Evolutionary conservation across 2,797 vertebrate genomes (phyloP), one percentile per base, ranked within the genome.

Genomic region (Melanotaenia maccullochi): DNA sequence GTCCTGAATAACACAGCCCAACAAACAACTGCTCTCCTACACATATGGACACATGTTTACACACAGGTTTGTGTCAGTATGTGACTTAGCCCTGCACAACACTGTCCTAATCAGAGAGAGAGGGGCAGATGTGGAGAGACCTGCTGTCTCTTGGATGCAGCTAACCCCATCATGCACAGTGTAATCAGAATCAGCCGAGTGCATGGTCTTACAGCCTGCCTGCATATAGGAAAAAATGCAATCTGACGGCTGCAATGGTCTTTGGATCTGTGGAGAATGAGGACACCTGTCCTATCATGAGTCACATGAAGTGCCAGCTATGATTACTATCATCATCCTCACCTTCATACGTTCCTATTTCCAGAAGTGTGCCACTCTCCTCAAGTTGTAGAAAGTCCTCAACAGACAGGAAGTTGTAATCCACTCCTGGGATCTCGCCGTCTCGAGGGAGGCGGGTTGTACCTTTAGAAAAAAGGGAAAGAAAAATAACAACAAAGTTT

Each of bases 311-410:
- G 54, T 59, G 75, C 75, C 81, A 58, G 49, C 65, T 75, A 47
- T 44, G 4, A 81, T 85, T 65, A 69, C 64, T 18, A 65, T 82
- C 65, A 22, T 73, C 65, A n/a, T 64, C 68, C 88, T 89, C 89
- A 99, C 98, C 97, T 94, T 99, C 96, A 82, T 99, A 99, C 22
- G 97, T 98, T 91, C 97, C 97, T 68, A 97, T 95, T 96, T 99
- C 97, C 85, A 99, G 92, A 84, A 99, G 96, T 25, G 96, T 97
- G 44, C 97, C 97, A n/a, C 95, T 96, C 87, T 95, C 85, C 82
- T 98, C 96, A 33, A 99, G 95, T 74, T 97, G 93, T 86, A 96
- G 89, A 89, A 99, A 99, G 76, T 97, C 95, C 86, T 96, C 93
- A 89, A 97, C 96, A 49, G 95, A 98, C 85, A 99, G 94, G 90